Percentiles rank a stretch among this genome's conserved stretches.
These are phyloP conservation scores for Drosophila elegans DNA, from an alignment of 1,140 invertebrate species.

Conservation along the genomic window DNA sequence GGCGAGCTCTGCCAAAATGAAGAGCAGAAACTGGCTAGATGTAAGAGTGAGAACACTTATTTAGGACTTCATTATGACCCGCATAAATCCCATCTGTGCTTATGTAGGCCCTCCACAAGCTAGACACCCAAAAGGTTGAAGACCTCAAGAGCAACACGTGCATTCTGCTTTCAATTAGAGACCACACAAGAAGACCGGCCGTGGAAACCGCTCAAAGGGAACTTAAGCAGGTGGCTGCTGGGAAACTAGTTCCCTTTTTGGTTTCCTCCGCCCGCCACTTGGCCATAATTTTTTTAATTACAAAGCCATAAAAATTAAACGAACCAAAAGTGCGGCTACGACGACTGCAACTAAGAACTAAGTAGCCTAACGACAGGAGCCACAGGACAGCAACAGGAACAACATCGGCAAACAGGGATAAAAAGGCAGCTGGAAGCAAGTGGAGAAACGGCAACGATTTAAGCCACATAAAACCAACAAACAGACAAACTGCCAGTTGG, in stretches of 20 bases:
- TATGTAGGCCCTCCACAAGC: neutral
- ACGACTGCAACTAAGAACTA: slow-evolving; percentile 54
- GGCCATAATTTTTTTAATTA: slow-evolving; percentile 75
- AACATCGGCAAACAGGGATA: slow-evolving; percentile 11
- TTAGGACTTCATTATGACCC: slow-evolving; percentile 44
- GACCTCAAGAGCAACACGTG: slow-evolving; percentile 57
- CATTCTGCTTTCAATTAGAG: slow-evolving; percentile 57
- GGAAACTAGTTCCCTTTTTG: slow-evolving; percentile 22
- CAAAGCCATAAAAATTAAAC: slow-evolving; percentile 67
- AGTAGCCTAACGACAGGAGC: slow-evolving; percentile 67
- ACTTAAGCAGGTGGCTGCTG: slow-evolving; percentile 35
- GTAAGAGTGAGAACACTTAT: slow-evolving; percentile 27
- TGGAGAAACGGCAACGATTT: slow-evolving; percentile 57
- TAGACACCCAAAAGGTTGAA: slow-evolving; percentile 7
- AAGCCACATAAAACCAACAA: slow-evolving; percentile 70
- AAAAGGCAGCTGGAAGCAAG: slow-evolving; percentile 23
- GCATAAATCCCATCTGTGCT: slow-evolving; percentile 26
- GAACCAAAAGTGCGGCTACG: slow-evolving; percentile 48
- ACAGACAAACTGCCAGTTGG: slow-evolving; percentile 54
- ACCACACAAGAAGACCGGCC: slow-evolving; percentile 33
- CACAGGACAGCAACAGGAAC: slow-evolving; percentile 18
- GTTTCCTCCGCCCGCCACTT: slow-evolving; percentile 2
- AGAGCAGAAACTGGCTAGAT: slow-evolving; percentile 15
- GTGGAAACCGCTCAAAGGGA: slow-evolving; percentile 32
- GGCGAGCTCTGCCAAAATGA: neutral